Evolutionary conservation across 2,113 vertebrate species (phyloP), one percentile per base, ranked within the genome.

Genomic region (Chaenogobius annularis): DNA sequence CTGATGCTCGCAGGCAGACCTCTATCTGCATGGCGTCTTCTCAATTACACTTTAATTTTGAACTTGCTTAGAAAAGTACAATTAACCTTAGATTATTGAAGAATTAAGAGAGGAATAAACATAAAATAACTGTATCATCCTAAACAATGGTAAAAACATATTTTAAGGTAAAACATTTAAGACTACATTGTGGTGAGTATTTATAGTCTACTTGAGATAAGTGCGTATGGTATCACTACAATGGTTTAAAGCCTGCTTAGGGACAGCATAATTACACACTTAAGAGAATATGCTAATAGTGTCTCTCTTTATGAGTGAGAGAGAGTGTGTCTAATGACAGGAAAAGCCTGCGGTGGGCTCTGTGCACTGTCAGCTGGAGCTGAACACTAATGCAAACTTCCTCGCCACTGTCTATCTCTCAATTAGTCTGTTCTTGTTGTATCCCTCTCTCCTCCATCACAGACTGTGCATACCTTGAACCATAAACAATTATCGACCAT

Each of bases 241-340:
- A 77, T 86, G 79, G 82, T 79, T 83, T 74, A 80, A 85, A 90
- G 82, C 70, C 74, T 85, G 88, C 86, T 88, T 72, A 79, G 85
- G 86, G 84, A 88, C 70, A 81, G 85, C 58, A 77, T 90, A 89
- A 91, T 89, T 90, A 91, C 82, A 89, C 85, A 88, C 74, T 89
- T 88, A 88, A 80, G 78, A 85, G 86, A 73, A 84, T 86, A 84
- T 81, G 83, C 82, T 90, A 88, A 91, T 90, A 76, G 77, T 65
- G 78, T 65, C 40, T 71, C 66, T 80, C 76, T 74, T 52, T 80
- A 71, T 69, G 78, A 56, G 76, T 62, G 68, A 76, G 63, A 65
- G 48, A 83, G 87, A 82, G 85, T 82, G 80, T 80, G 78, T 78
- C 78, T 88, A 86, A 89, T 86, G 88, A 83, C 80, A 83, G 69